Conservation (phyloP, 2,797 vertebrate species). For the Acropternis orthonyx region DNA sequence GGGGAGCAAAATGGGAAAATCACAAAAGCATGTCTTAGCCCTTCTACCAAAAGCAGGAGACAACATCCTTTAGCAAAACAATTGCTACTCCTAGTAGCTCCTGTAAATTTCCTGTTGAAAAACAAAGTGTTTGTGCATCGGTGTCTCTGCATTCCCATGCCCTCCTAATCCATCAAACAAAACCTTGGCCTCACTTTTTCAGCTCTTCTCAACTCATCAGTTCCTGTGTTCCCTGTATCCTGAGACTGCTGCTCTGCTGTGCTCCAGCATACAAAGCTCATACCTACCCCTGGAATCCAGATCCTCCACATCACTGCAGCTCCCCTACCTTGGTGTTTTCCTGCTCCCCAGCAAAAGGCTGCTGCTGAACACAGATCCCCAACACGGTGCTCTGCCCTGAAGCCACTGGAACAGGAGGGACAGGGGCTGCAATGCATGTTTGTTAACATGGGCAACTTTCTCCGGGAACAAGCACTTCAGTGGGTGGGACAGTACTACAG, state of each 20-base stretch:
- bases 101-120: neutral
- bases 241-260: neutral
- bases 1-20: neutral
- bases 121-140: neutral
- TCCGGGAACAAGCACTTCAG: neutral
- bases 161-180: neutral
- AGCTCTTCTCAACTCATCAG: neutral
- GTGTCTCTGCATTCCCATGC: neutral
- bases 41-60: neutral
- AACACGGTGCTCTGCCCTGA: neutral
- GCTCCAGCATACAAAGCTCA: neutral
- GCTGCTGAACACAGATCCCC: neutral
- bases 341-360: neutral
- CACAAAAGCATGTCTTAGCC: neutral
- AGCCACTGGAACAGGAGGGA: neutral
- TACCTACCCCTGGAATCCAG: rapidly evolving
- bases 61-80: neutral
- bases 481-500: neutral
- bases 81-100: neutral
- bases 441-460: neutral
- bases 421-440: neutral
- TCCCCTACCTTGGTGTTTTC: neutral
- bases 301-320: neutral
- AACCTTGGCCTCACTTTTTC: neutral
- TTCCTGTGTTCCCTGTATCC: neutral